Conservation (phyloP, 2,888 invertebrate genomes). For the Chesias legatella region DNA sequence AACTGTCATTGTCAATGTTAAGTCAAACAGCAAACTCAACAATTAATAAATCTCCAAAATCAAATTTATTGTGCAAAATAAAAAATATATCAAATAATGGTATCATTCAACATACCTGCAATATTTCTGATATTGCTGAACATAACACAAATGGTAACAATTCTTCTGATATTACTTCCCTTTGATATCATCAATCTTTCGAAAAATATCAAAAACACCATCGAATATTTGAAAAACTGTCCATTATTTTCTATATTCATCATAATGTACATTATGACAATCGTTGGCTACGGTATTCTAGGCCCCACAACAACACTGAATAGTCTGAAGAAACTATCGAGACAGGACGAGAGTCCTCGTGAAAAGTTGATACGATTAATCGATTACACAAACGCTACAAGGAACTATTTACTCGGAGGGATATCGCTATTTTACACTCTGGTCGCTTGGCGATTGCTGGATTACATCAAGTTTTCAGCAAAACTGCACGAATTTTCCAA, state of each 20-base stretch:
- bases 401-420: constrained; percentile 55
- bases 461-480: constrained; percentile 57
- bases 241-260: constrained; percentile 6
- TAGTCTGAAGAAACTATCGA: constrained; percentile 27
- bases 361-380: constrained; percentile 47
- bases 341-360: constrained; percentile 29
- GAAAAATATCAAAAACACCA: constrained; percentile 36
- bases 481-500: constrained; percentile 58
- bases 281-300: constrained; percentile 45
- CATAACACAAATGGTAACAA: constrained; percentile 49
- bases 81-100: constrained; percentile 25
- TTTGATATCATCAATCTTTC: constrained; percentile 43
- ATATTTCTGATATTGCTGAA: constrained; percentile 39
- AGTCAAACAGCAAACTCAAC: neutral
- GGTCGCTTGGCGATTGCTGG: constrained; percentile 49
- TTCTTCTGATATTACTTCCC: constrained; percentile 47
- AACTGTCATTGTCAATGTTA: constrained; percentile 5
- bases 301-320: constrained; percentile 45
- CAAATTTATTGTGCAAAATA: constrained; percentile 2
- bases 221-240: constrained; percentile 20
- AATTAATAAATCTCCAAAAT: neutral
- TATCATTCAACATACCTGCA: constrained; percentile 31
- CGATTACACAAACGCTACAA: constrained; percentile 46
- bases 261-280: constrained; percentile 32
- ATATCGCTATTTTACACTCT: constrained; percentile 57